Base-by-base conservation (phyloP, 2,888 invertebrate genomes). In the Molorchus minor region DNA sequence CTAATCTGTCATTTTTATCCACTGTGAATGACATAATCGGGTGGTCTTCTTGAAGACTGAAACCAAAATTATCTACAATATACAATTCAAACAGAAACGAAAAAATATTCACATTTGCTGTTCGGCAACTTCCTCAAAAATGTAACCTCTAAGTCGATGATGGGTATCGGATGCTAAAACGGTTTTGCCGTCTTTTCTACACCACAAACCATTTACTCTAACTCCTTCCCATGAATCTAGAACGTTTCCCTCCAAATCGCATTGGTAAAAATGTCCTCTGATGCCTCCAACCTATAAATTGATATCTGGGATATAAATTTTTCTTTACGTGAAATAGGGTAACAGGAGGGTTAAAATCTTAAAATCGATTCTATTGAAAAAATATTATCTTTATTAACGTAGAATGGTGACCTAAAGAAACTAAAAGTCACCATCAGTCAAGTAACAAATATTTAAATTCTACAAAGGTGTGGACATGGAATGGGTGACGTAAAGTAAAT, bases 191-290 rank as follows among this genome's bases (percentile, higher is more conserved):
- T 98, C 98, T 53, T 84, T 86, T 76, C 94, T 88, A 80, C 93
- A 95, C 81, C 90, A 92, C 57, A 99, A 85, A 79, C 96, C 93
- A 82, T 96, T 96, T 45, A 99, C 96, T 33, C 98, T 88, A 49
- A 98, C 96, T 65, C 98, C 98, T 84, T 98, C 98, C 97, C 97
- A 98, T 53, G 92, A 92, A 82, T 96, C 94, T 59, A 95, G 82
- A 56, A 98, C 88, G 72, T 91, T 90, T 53, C 97, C 97, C 81
- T 95, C 92, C 75, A 93, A 84, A 83, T 93, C 92, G 83, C 88
- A 83, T 81, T 95, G 92, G 84, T 97, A 98, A 84, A 98, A 98
- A 84, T 98, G 97, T 15, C 98, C 98, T 66, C 96, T 87, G 56
- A 93, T 91, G 70, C 98, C 98, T 65, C 97, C 98, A 68, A 94